These are phyloP conservation scores for Scatophagus argus DNA, from an alignment of 2,113 vertebrate genomes.

Conservation along the genomic window DNA sequence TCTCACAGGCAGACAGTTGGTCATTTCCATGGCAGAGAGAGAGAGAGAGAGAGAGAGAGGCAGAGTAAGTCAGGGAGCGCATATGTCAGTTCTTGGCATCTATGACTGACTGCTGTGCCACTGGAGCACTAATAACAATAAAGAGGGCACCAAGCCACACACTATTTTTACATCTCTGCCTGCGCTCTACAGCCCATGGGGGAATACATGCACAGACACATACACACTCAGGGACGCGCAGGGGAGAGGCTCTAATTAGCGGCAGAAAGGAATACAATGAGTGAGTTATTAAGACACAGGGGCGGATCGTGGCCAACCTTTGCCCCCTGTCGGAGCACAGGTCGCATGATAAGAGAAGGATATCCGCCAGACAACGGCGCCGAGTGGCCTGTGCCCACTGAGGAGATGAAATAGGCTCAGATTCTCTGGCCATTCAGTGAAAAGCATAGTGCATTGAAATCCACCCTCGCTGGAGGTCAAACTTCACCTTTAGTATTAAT, in stretches of 20 bases:
- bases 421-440: constrained; percentile 46
- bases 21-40: constrained; percentile 70
- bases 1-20: constrained; percentile 73
- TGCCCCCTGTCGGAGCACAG: constrained; percentile 79
- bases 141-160: constrained; percentile 80
- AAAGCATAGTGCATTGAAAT: constrained; percentile 54
- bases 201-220: constrained; percentile 61
- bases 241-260: constrained; percentile 89
- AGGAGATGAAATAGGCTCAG: constrained; percentile 73
- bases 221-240: constrained; percentile 46
- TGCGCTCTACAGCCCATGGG: constrained; percentile 61
- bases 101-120: constrained; percentile 78
- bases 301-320: constrained; percentile 86
- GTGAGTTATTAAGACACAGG: constrained; percentile 93
- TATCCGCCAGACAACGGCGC: constrained; percentile 83
- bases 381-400: constrained; percentile 83
- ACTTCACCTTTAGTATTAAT: constrained; percentile 36
- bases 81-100: constrained; percentile 76
- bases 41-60: constrained; percentile 28
- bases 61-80: constrained; percentile 49
- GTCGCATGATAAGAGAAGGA: constrained; percentile 83
- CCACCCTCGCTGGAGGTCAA: constrained; percentile 4
- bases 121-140: constrained; percentile 84
- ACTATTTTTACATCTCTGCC: constrained; percentile 81
- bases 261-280: constrained; percentile 87